Base-by-base conservation (phyloP, 2,113 vertebrate species). In the Carassius gibelio region DNA sequence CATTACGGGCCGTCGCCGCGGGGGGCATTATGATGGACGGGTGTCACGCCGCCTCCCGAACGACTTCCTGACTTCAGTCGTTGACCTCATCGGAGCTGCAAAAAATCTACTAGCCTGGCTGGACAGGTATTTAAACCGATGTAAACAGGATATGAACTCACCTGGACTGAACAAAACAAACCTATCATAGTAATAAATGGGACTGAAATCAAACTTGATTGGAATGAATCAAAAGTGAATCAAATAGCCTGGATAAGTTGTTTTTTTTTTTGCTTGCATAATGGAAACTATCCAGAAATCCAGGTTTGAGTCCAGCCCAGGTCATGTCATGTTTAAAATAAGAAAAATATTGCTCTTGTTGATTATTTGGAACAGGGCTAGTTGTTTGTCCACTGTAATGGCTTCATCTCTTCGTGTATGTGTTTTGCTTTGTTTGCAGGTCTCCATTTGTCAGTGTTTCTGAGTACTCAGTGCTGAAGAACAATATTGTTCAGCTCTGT, bases 391-490 rank as follows among this genome's bases (percentile, higher is more conserved):
- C 42, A 45, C 42, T 52, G 50, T 52, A 45, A 45, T 10, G 42
- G 8, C 42, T 9, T 84, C 34, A 61, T 79, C 23, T 64, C 17
- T 64, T 23, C 57, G 1, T 81, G 45, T 81, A 23, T 84, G 81
- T 88, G 64, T 86, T 68, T 88, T 76, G 80, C 71, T 80, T 84
- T 48, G 13, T 82, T 85, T 86, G 30, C 93, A 97, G 96, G 91
- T 94, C 96, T 89, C 95, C 96, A 5, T 96, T 96, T 92, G 95
- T 96, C 91, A 95, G 94, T 4, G 95, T 96, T 90, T 94, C 95
- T 84, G 96, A 96, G 90, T 96, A 96, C 88, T 96, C 95, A 14
- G 92, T 96, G 91, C 91, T 96, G 92, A 96, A 96, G 94, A 96
- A 93, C 89, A 95, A 96, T 88, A 95, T 97, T 89, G 95, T 96